Evolutionary conservation across 2,888 invertebrate genomes (phyloP), one percentile per base, ranked within the genome.

Genomic region (Sphinx pinastri): DNA sequence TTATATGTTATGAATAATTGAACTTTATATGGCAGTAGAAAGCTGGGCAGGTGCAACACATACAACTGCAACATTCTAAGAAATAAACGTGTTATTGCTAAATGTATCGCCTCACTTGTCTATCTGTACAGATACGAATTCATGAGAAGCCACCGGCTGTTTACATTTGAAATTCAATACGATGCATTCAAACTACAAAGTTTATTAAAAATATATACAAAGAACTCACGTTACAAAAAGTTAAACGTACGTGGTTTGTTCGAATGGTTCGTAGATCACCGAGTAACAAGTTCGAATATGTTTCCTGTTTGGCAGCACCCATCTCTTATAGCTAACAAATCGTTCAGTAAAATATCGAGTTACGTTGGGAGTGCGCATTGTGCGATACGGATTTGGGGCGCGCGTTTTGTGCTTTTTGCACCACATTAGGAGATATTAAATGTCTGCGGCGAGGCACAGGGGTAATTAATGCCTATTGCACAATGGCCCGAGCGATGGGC

Each of bases 281-380:
- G 86, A 84, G 89, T 84, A 86, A 90, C 93, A 93, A 91, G 87
- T 91, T 88, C 83, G 79, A 83, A 83, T 84, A 83, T 86, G 87
- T 88, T 91, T 92, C 93, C 93, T 92, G 92, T 91, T 87, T 84
- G 77, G 73, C 78, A 83, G 82, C 85, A 88, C 92, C 93, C 93
- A 91, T 90, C 86, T 89, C 89, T 86, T 79, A 85, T 86, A 84
- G 81, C 85, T 80, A 86, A 88, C 91, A 91, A 92, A 92, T 92
- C 88, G 88, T 84, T 87, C 82, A 84, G 84, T 81, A 91, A 92
- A 93, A 90, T 93, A 94, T 94, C 93, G 75, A 76, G 80, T 94
- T 93, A 87, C 93, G 80, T 76, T 86, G 84, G 81, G 77, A 84
- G 74, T 77, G 79, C 70, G 76, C 67, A 77, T 74, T 73, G 66